Base-by-base conservation (phyloP, 2,888 invertebrate genomes). In the Heliconius ismenius region DNA sequence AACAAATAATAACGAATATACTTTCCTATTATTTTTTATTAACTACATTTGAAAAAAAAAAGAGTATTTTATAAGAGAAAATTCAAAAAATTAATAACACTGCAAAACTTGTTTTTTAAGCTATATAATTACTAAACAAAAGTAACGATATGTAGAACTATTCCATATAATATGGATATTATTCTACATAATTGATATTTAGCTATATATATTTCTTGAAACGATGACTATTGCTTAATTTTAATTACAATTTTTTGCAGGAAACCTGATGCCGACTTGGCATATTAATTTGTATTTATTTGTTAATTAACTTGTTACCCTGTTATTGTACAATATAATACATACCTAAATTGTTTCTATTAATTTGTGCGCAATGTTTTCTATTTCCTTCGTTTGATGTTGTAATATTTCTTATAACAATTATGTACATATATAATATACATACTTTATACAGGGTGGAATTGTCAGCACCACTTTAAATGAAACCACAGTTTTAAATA, bases 231-330 rank as follows among this genome's bases (percentile, higher is more conserved):
- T 69, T 69, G 36, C 36, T 65, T n/a, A 67, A 43, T 67, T 3
- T 24, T 67, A 24, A 58, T 58, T 58, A n/a, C n/a, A 32, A 32
- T 9, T 24, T 58, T 13, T 32, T 58, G 9, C n/a, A 70, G 70
- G 32, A 70, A 58, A 32, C 15, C 13, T 32, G 28, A 70, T 70
- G 18, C 63, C 18, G 24, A 39, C 54, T 72, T 65, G 70, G 64
- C 58, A 70, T 26, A 70, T 32, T 58, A 70, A 36, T 36, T n/a
- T 58, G 13, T 58, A 58, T 70, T 70, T 70, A 58, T 70, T 32
- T 15, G 70, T 58, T 70, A 70, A 70, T 70, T 70, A 58, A 70
- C 70, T 15, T 15, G 58, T 32, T 70, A 36, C 70, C 13, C 58
- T 70, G 13, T 70, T 70, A 58, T 9, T 28, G 28, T 21, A 54